Percentiles rank a stretch among this genome's conserved stretches.
These are phyloP conservation scores for Eumacrocentrus americanus DNA, from an alignment of 2,888 invertebrate genomes.

Conservation along the genomic window DNA sequence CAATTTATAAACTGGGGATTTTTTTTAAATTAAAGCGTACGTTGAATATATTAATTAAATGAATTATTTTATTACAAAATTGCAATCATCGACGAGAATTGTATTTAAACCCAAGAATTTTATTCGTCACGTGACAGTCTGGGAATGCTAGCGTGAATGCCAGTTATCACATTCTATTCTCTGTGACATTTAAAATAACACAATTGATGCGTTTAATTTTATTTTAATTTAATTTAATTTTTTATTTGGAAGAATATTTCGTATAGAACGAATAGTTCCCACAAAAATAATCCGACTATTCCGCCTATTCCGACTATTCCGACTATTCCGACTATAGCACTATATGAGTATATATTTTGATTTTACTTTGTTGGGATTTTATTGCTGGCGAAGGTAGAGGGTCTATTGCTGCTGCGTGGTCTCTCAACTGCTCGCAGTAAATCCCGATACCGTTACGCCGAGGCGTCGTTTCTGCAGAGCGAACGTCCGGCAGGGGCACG, in stretches of 20 bases:
- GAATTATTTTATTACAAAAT: neutral
- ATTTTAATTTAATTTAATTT: too few relatives aligned
- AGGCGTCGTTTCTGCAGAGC: slow-evolving; percentile 5
- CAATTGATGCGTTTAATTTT: too few relatives aligned
- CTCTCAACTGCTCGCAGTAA: slow-evolving; percentile 2
- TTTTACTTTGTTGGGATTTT: neutral
- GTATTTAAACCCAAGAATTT: neutral
- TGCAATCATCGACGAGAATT: neutral
- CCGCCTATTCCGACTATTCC: too few relatives aligned
- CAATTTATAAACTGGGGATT: too few relatives aligned
- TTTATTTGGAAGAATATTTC: too few relatives aligned
- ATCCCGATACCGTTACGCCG: slow-evolving; percentile 22
- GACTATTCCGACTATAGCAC: too few relatives aligned
- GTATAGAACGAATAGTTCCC: too few relatives aligned
- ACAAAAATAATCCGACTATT: too few relatives aligned
- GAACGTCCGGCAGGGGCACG: neutral
- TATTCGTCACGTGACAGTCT: slow-evolving; percentile 18
- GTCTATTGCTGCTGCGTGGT: neutral
- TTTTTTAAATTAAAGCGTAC: too few relatives aligned
- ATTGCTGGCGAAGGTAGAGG: neutral
- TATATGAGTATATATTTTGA: neutral
- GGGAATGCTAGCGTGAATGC: slow-evolving; percentile 3
- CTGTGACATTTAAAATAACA: too few relatives aligned
- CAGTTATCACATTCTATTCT: too few relatives aligned
- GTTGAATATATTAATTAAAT: neutral